These are phyloP conservation scores for Heteronetta atricapilla DNA, from an alignment of 2,113 vertebrate genomes.

Conservation along the genomic window DNA sequence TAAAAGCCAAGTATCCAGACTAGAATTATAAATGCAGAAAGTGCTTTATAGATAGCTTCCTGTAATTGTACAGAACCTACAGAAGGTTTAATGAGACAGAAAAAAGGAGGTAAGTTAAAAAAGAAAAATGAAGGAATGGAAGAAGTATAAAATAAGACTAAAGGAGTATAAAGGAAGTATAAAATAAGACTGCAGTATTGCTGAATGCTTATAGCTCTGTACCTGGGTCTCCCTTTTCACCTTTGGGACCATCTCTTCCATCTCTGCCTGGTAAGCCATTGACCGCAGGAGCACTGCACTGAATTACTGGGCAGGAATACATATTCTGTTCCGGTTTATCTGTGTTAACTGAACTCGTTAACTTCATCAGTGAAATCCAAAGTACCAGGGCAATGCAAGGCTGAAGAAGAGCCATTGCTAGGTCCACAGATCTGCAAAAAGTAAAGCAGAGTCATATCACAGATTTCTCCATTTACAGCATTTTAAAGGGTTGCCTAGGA, in stretches of 20 bases:
- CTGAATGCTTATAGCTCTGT: not conserved
- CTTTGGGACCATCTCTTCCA: not conserved
- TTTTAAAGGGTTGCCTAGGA: not conserved
- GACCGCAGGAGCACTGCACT: not conserved
- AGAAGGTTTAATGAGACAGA: not conserved
- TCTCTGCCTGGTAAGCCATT: not conserved
- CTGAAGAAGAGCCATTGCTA: not conserved
- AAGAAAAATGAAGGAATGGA: not conserved
- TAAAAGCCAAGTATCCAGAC: not conserved
- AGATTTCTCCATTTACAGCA: not conserved
- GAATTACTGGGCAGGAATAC: not conserved
- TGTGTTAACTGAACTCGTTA: not conserved
- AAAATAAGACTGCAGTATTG: not conserved
- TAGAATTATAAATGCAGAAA: not conserved
- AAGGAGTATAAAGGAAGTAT: too few species aligned
- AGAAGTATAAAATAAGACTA: not conserved
- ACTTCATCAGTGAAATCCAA: not conserved
- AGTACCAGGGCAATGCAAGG: not conserved
- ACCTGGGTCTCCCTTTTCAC: slow-evolving; percentile 6
- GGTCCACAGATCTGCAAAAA: not conserved
- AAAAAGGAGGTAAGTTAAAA: not conserved
- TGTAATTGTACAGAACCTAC: not conserved
- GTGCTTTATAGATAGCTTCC: not conserved
- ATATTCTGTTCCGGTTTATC: not conserved
- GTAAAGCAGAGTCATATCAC: not conserved